Evolutionary conservation across 2,113 vertebrate genomes (phyloP).

Genomic region (Forbesichthys papilliferus): DNA sequence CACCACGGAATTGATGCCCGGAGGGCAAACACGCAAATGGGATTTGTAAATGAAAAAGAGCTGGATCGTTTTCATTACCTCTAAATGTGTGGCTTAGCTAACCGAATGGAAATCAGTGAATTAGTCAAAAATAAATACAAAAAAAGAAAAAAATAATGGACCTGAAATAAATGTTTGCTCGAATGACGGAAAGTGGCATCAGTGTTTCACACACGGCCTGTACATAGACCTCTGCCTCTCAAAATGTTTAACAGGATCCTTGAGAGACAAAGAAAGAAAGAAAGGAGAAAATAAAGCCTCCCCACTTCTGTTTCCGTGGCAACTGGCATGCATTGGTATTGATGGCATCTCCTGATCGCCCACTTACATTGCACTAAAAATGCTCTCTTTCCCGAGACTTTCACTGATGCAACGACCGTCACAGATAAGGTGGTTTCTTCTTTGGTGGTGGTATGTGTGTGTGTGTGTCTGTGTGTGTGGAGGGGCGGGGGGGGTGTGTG

Average conservation of each 20-base stretch:
- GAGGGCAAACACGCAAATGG: constrained; percentile 23
- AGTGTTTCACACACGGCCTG: too few relatives aligned
- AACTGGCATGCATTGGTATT: constrained; percentile 72
- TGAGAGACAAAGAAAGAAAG: constrained; percentile 9
- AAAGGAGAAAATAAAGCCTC: constrained; percentile 50
- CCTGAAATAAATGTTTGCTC: too few relatives aligned
- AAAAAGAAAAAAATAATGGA: too few relatives aligned
- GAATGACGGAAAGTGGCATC: too few relatives aligned
- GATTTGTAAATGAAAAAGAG: constrained; percentile 21
- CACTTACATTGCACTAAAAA: constrained; percentile 67
- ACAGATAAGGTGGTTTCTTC: background rate
- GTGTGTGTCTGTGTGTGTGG: too few relatives aligned
- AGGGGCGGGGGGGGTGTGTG: too few relatives aligned
- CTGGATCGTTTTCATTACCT: constrained; percentile 28
- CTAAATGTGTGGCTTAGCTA: constrained; percentile 11
- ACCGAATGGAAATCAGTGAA: background rate
- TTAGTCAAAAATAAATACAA: too few relatives aligned
- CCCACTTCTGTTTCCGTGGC: constrained; percentile 74
- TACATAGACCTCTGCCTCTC: constrained; percentile 27
- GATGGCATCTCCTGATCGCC: constrained; percentile 72
- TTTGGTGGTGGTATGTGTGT: background rate
- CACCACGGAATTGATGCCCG: constrained; percentile 15
- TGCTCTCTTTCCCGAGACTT: constrained; percentile 46
- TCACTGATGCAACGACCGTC: constrained; percentile 4
- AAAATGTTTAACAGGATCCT: constrained; percentile 72